phyloP scores from a whole-genome alignment of 2,113 vertebrate genomes.

The Eretmochelys imbricata region DNA sequence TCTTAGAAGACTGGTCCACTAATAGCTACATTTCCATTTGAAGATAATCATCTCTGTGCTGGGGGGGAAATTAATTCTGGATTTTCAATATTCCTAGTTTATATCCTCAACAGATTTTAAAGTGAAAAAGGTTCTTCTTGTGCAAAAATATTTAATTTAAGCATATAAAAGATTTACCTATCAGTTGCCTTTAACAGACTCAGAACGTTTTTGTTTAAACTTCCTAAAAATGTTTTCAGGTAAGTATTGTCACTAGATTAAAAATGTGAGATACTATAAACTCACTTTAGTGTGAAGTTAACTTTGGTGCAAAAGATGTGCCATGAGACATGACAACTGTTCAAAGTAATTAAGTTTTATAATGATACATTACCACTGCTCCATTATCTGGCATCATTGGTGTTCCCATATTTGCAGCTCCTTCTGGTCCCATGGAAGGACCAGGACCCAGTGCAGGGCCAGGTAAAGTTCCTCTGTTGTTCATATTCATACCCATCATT shows the following conservation, averaged over 20 bases:
- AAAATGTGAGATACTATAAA: background rate
- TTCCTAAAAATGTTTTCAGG: background rate
- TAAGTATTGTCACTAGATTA: background rate
- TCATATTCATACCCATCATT: constrained; percentile 97
- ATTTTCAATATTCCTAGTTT: background rate
- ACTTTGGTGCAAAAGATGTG: constrained; percentile 72
- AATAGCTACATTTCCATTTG: background rate
- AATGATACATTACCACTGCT: constrained; percentile 95
- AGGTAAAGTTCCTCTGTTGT: constrained; percentile 91
- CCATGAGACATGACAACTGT: constrained; percentile 66
- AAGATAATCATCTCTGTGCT: background rate
- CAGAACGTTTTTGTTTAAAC: background rate
- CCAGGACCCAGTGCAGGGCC: constrained; percentile 88
- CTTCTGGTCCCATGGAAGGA: constrained; percentile 92
- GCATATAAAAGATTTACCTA: background rate
- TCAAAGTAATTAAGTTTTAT: constrained; percentile 76
- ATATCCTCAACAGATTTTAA: background rate
- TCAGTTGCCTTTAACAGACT: background rate
- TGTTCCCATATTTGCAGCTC: constrained; percentile 91
- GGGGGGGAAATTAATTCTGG: background rate
- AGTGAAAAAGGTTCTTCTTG: background rate
- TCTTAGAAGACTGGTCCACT: background rate
- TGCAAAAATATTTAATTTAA: background rate
- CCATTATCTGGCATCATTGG: constrained; percentile 95
- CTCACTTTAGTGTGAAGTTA: constrained; percentile 80